These are phyloP conservation scores for Nycticebus coucang DNA, from an alignment of 2,113 vertebrate genomes.

Conservation along the genomic window DNA sequence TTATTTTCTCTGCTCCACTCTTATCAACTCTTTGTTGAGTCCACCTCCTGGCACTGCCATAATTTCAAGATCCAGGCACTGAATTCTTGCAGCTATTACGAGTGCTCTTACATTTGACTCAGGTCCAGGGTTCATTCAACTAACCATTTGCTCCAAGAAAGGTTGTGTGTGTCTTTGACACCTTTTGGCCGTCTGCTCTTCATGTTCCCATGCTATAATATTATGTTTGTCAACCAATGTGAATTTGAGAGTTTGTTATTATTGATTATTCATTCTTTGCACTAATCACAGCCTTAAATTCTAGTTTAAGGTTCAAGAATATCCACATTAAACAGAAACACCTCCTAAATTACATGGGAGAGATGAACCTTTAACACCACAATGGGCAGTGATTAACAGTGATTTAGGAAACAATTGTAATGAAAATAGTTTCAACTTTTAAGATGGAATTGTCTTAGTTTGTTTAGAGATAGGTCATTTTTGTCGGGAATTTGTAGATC, in stretches of 20 bases:
- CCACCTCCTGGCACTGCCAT: neutral
- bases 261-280: neutral
- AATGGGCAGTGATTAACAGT: neutral
- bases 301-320: neutral
- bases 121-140: neutral
- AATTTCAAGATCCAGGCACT: neutral
- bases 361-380: neutral
- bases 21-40: neutral
- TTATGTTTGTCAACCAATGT: neutral
- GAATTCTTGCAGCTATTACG: neutral
- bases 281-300: neutral
- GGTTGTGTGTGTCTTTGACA: fast-evolving
- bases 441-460: neutral
- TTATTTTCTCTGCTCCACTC: neutral
- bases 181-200: neutral
- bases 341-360: neutral
- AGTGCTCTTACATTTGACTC: neutral
- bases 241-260: neutral
- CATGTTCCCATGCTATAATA: neutral
- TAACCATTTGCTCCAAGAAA: neutral
- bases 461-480: neutral
- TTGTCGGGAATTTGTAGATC: neutral
- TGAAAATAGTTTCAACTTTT: neutral
- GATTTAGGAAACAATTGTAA: neutral
- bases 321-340: neutral